These are phyloP conservation scores for Vidua macroura DNA, from an alignment of 2,113 vertebrate genomes.

Conservation along the genomic window DNA sequence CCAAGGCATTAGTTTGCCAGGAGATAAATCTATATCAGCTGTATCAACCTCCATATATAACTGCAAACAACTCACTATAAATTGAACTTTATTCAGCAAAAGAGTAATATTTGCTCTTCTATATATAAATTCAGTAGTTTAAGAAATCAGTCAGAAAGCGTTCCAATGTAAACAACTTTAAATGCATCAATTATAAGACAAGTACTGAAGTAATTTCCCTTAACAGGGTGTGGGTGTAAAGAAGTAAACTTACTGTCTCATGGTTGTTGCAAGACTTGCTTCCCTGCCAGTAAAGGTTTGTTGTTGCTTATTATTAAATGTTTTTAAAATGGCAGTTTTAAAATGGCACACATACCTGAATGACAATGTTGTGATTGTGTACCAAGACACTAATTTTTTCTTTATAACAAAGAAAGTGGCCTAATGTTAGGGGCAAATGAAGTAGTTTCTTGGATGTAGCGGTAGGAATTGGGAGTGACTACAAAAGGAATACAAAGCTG, in stretches of 20 bases:
- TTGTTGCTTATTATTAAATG: constrained; percentile 64
- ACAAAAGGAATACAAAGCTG: neutral
- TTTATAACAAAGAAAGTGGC: neutral
- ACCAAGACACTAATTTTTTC: constrained; percentile 40
- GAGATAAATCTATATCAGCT: neutral
- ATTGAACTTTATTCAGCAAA: constrained; percentile 25
- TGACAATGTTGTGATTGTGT: neutral
- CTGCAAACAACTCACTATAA: constrained; percentile 20
- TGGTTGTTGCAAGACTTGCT: constrained; percentile 46
- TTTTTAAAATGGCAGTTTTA: constrained; percentile 58
- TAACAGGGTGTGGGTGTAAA: constrained; percentile 50
- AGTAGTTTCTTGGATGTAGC: neutral
- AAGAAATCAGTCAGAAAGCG: constrained; percentile 46
- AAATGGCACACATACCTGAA: constrained; percentile 48
- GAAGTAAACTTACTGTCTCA: constrained; percentile 56
- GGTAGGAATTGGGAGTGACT: neutral
- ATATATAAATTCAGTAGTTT: constrained; percentile 2
- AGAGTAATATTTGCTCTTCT: neutral
- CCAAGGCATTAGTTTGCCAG: neutral
- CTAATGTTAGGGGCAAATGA: neutral
- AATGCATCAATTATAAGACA: constrained; percentile 66
- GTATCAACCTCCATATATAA: neutral
- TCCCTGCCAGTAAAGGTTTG: constrained; percentile 59
- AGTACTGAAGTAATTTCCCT: constrained; percentile 50
- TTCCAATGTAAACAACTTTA: constrained; percentile 64